Evolutionary conservation across 2,113 vertebrate genomes (phyloP), one percentile per base, ranked within the genome.

Genomic region (Salvelinus fontinalis): DNA sequence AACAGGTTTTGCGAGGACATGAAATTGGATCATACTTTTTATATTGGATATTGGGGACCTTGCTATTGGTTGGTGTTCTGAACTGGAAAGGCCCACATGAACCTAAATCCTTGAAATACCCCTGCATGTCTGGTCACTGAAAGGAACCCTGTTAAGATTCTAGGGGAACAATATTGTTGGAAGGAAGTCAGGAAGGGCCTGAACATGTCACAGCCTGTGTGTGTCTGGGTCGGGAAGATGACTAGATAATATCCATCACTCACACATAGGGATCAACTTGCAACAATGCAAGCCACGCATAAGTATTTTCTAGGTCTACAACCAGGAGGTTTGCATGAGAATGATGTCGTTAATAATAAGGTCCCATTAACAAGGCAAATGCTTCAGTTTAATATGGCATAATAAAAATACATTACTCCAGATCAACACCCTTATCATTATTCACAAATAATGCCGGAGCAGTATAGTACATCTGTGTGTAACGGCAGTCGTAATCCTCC

Each of bases 61-160:
- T 6, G 13, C 54, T 57, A 57, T 20, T 18, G 4, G 5, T 57
- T 57, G 54, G 20, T 57, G 16, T 20, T 14, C 54, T 57, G 6
- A 57, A 57, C 51, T 4, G 3, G 5, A 57, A 20, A 57, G 51
- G 51, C 51, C 75, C 71, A 75, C 70, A 71, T 84, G 84, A 74
- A 81, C 20, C 34, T 22, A 71, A 83, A 83, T 82, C 79, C 70
- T 76, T 75, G 57, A 85, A 79, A 86, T 76, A 71, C 73, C 70
- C 75, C 39, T 77, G n/a, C 49, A 73, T 12, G 14, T 65, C 24
- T 29, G 54, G 75, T 75, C 54, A 67, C 44, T 64, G 62, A 16
- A 22, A 66, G 27, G 39, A 73, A 14, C n/a, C 48, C 34, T 34
- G 26, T 68, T 67, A 44, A 5, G 20, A 76, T 34, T 34, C 34